A percentile compares a stretch with the other conserved stretches of the same genome.
Conservation (phyloP, 2,888 invertebrate species). For the Ashinkailepas kermadecensis region DNA sequence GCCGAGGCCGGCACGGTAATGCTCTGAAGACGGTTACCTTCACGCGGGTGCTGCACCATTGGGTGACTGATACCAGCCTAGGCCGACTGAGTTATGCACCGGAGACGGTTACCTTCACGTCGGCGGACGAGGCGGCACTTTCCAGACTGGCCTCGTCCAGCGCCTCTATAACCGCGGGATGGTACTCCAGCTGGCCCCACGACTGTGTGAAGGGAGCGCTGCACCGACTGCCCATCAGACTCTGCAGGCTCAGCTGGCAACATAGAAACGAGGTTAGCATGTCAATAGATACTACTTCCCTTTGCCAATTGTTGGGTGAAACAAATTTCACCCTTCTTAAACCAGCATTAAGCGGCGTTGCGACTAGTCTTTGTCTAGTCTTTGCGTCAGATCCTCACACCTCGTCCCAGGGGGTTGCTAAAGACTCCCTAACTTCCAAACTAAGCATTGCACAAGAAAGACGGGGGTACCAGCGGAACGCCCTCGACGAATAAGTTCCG, state of each 20-base stretch:
- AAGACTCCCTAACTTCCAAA: too few species aligned
- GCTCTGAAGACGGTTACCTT: not conserved
- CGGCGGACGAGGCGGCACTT: slow-evolving; percentile 24
- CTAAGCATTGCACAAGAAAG: too few species aligned
- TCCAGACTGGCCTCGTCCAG: slow-evolving; percentile 35
- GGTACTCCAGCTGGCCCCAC: slow-evolving; percentile 64
- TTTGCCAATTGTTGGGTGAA: not conserved
- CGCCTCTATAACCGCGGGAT: slow-evolving; percentile 74
- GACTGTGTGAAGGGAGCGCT: slow-evolving; percentile 71
- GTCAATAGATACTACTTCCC: not conserved
- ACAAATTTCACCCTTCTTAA: not conserved
- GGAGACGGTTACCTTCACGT: not conserved
- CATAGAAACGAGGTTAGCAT: not conserved
- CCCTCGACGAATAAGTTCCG: too few species aligned
- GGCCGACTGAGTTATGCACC: too few species aligned
- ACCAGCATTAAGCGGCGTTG: not conserved
- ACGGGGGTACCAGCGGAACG: too few species aligned
- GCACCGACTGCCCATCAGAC: slow-evolving; percentile 75
- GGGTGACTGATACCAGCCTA: too few species aligned
- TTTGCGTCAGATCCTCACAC: too few species aligned
- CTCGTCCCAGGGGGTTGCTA: too few species aligned
- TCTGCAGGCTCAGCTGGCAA: slow-evolving; percentile 43
- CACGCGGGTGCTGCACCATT: not conserved
- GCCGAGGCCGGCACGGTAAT: too few species aligned
- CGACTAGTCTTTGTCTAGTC: not conserved